A percentile compares a stretch with the other conserved stretches of the same genome.
These are phyloP conservation scores for Capreolus pygargus DNA, from an alignment of 2,113 vertebrate genomes.

Conservation along the genomic window DNA sequence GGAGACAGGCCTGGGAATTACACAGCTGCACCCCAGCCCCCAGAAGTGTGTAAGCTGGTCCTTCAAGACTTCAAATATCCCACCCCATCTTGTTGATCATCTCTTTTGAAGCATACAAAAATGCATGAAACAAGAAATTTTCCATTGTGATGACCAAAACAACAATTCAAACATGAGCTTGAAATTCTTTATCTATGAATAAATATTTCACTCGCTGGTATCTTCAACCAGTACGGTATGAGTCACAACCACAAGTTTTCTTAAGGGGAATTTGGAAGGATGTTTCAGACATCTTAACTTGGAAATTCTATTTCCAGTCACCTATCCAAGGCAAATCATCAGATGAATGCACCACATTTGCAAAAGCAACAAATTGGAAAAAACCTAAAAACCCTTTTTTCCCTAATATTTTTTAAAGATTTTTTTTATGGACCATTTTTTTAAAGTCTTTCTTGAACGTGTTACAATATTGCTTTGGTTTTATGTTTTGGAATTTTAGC, in stretches of 20 bases:
- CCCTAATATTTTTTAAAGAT: background rate
- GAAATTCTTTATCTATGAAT: background rate
- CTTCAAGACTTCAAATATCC: background rate
- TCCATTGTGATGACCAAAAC: background rate
- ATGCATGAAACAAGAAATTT: background rate
- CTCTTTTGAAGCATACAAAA: background rate
- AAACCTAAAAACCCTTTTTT: background rate
- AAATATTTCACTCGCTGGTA: background rate
- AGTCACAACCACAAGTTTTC: background rate
- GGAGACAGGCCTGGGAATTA: background rate
- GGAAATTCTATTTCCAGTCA: background rate
- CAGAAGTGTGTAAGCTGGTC: background rate
- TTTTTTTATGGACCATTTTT: background rate
- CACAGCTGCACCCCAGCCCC: fast-evolving
- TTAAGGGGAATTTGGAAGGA: background rate
- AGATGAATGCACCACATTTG: background rate
- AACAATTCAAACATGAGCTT: background rate
- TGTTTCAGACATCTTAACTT: background rate
- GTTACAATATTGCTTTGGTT: background rate
- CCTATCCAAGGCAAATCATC: background rate
- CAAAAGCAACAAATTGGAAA: background rate
- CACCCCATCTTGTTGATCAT: background rate
- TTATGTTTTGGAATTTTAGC: background rate
- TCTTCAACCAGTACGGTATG: background rate
- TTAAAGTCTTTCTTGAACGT: background rate